These are phyloP conservation scores for Pygoscelis adeliae DNA, from an alignment of 2,113 vertebrate genomes.

Conservation along the genomic window DNA sequence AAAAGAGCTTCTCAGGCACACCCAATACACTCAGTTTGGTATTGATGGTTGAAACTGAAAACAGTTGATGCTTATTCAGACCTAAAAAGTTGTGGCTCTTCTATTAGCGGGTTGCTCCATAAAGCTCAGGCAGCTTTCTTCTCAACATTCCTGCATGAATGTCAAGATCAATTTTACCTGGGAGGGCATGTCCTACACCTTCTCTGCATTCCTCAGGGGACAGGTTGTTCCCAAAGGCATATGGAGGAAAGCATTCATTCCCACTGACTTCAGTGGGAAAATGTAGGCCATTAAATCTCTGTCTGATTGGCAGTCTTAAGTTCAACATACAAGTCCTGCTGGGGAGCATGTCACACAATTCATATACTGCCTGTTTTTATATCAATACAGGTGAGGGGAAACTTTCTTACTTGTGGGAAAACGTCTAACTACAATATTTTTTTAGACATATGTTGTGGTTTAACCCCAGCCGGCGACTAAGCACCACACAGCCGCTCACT, in stretches of 20 bases:
- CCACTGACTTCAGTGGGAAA: background rate
- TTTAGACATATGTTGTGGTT: background rate
- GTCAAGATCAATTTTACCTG: background rate
- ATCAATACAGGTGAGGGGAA: background rate
- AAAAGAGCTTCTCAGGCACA: constrained; percentile 22
- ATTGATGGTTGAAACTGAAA: constrained; percentile 1
- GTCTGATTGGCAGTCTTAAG: background rate
- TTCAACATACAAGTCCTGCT: background rate
- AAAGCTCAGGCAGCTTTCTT: background rate
- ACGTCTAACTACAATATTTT: background rate
- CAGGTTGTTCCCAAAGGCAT: background rate
- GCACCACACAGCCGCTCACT: too few species aligned
- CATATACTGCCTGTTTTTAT: background rate
- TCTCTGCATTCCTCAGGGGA: background rate
- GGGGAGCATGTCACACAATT: background rate
- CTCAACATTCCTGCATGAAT: background rate
- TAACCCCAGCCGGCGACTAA: too few species aligned
- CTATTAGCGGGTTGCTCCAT: background rate
- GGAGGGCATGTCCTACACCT: background rate
- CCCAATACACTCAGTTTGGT: background rate
- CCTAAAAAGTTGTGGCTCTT: background rate
- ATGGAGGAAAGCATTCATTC: background rate
- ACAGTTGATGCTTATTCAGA: background rate
- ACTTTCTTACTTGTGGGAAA: background rate
- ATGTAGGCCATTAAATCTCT: background rate